Conservation (phyloP, 1,140 invertebrate species). For the Lanistes nyassanus region DNA sequence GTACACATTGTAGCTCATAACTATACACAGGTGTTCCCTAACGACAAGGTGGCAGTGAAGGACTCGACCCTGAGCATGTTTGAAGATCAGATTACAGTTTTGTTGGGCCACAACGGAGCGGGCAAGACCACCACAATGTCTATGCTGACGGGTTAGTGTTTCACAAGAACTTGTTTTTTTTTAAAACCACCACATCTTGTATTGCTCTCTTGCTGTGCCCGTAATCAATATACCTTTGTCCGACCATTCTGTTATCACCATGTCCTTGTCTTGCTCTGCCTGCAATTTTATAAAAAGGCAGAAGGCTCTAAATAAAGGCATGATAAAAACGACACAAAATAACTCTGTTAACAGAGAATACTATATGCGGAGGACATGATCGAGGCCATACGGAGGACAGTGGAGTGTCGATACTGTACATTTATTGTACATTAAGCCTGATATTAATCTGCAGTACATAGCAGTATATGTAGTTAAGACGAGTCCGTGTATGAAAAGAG, state of each 20-base stretch:
- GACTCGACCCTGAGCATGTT: slow-evolving; percentile 64
- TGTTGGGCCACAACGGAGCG: slow-evolving; percentile 78
- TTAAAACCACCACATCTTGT: not conserved
- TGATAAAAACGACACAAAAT: no score
- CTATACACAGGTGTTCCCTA: not conserved
- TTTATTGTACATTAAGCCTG: no score
- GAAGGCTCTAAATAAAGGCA: no score
- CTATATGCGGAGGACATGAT: no score
- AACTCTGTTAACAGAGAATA: no score
- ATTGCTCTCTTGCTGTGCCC: not conserved
- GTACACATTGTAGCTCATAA: not conserved
- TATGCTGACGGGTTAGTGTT: slow-evolving; percentile 74
- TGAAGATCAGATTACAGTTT: slow-evolving; percentile 67
- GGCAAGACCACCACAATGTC: slow-evolving; percentile 71
- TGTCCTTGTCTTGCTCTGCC: no score
- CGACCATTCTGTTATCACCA: not conserved
- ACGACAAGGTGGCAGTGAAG: slow-evolving; percentile 56
- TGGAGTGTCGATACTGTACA: no score
- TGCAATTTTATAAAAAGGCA: no score
- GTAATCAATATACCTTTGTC: not conserved
- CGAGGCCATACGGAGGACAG: no score
- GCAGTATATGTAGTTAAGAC: no score
- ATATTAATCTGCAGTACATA: no score
- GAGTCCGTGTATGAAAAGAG: no score
- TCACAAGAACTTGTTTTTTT: not conserved